Evolutionary conservation across 92 coral and sea anemone species (phyloP).

Genomic region (Parazoanthus darwini): DNA sequence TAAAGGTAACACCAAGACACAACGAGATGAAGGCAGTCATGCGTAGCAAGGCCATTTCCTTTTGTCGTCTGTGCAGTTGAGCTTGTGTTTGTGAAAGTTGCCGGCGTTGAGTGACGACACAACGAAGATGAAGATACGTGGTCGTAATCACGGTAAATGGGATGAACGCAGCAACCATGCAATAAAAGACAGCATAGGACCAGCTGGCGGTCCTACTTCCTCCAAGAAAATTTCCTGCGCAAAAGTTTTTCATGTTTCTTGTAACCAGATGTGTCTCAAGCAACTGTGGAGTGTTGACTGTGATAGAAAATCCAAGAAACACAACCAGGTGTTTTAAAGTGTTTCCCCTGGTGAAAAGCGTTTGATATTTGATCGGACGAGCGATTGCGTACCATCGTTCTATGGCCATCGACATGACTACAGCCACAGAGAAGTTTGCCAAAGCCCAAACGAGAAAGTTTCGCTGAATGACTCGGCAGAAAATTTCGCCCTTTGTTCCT

Average conservation of each 20-base stretch:
- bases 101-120: neutral
- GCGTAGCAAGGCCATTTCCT: conserved; percentile 21
- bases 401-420: conserved; percentile 31
- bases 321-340: neutral
- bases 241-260: neutral
- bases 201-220: conserved; percentile 19
- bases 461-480: conserved; percentile 38
- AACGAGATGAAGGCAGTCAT: conserved; percentile 4
- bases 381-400: conserved; percentile 39
- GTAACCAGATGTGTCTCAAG: conserved; percentile 23
- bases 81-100: conserved; percentile 12
- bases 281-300: conserved; percentile 25
- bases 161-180: conserved; percentile 30
- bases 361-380: neutral
- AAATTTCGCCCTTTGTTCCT: conserved; percentile 4
- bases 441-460: conserved; percentile 37
- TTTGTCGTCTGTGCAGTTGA: neutral
- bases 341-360: conserved; percentile 13
- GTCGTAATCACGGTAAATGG: conserved; percentile 14
- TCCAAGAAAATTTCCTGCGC: conserved; percentile 17
- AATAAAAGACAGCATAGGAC: conserved; percentile 12
- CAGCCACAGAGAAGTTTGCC: conserved; percentile 28
- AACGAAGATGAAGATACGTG: conserved; percentile 20
- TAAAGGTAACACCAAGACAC: conserved; percentile 27
- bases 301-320: conserved; percentile 22